Percentiles rank a stretch among this genome's conserved stretches.
Evolutionary conservation across 2,888 invertebrate genomes (phyloP).

Genomic region (Euproctis similis): DNA sequence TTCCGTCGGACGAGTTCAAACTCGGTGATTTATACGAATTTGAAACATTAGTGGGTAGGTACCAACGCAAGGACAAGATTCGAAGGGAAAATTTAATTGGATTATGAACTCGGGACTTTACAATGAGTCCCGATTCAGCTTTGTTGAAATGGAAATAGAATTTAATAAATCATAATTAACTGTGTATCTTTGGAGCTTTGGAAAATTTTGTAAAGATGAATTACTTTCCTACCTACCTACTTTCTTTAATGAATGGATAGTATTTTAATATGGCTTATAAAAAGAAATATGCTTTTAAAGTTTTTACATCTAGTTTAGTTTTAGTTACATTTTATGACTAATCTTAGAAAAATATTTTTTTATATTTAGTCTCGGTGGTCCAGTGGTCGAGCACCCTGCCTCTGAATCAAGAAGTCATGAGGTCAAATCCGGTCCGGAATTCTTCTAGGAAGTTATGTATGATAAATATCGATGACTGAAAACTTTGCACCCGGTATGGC

Average conservation of each 20-base stretch:
- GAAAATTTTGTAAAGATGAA: constrained; percentile 29
- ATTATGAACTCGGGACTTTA: constrained; percentile 66
- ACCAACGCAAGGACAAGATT: constrained; percentile 64
- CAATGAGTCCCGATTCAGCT: constrained; percentile 43
- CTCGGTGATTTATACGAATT: constrained; percentile 70
- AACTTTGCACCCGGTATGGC: no score
- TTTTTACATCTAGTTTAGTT: no score
- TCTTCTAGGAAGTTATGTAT: no score
- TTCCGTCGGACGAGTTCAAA: constrained; percentile 67
- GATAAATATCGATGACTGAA: no score
- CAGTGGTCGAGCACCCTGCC: no score
- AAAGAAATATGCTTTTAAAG: constrained; percentile 1
- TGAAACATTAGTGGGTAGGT: constrained; percentile 51
- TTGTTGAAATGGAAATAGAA: constrained; percentile 41
- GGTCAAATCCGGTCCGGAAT: no score
- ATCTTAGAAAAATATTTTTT: no score
- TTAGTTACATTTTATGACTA: no score
- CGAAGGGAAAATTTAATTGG: constrained; percentile 69
- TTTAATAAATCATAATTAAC: constrained; percentile 42
- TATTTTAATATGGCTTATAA: constrained; percentile 5
- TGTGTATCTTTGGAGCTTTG: constrained; percentile 29
- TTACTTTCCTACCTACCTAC: no score
- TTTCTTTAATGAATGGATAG: constrained; percentile 18
- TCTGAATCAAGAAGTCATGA: no score
- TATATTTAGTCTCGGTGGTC: no score